Percentiles rank a stretch among this genome's conserved stretches.
These are phyloP conservation scores for Triops longicaudatus DNA, from an alignment of 1,140 invertebrate species.

Conservation along the genomic window DNA sequence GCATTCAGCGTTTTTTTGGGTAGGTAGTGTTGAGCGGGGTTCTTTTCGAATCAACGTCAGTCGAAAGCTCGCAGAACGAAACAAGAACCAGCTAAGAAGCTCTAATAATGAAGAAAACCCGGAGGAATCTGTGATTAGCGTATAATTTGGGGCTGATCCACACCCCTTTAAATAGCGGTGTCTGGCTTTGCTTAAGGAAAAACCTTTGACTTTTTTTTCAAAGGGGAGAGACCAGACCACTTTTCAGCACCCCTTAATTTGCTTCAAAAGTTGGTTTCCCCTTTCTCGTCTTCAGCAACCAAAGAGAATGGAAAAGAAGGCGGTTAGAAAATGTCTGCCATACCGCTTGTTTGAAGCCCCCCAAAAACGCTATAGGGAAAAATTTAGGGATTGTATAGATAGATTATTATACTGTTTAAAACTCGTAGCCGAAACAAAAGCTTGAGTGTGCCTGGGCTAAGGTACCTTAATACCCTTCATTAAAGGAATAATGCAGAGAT, in stretches of 20 bases:
- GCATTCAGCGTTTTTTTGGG: too few species aligned
- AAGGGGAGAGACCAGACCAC: neutral
- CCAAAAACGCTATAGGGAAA: neutral
- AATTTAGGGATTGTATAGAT: neutral
- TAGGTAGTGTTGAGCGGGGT: too few species aligned
- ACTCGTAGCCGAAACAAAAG: neutral
- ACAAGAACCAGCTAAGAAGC: too few species aligned
- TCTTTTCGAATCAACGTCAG: too few species aligned
- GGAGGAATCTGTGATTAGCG: neutral
- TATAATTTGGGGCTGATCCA: slow-evolving; percentile 15
- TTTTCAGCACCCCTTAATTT: slow-evolving; percentile 15
- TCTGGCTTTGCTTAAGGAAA: slow-evolving; percentile 15
- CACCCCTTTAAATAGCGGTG: slow-evolving; percentile 11
- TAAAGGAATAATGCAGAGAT: neutral
- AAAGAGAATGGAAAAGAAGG: neutral
- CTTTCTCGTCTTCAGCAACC: neutral
- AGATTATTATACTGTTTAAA: neutral
- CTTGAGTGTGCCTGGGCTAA: neutral
- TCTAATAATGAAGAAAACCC: neutral
- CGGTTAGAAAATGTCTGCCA: neutral
- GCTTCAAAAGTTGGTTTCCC: neutral
- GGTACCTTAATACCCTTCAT: slow-evolving; percentile 1
- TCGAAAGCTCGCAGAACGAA: too few species aligned
- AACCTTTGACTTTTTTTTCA: neutral
- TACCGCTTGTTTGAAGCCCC: neutral